Evolutionary conservation across 2,113 vertebrate species (phyloP), one percentile per base, ranked within the genome.

Genomic region (Tringa solitaria): DNA sequence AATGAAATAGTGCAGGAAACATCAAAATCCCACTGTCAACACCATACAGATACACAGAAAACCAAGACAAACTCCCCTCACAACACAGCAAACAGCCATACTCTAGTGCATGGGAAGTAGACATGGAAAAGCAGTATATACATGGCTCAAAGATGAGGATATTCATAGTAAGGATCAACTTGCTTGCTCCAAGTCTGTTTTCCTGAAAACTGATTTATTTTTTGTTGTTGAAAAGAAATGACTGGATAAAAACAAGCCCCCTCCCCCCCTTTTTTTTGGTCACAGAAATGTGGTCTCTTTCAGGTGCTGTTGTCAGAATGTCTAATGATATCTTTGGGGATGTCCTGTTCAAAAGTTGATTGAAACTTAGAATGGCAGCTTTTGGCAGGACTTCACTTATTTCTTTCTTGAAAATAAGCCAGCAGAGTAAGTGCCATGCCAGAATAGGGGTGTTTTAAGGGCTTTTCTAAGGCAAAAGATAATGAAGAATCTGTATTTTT

Each of bases 1-100:
- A 37, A 45, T 23, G 57, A 85, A 96, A 60, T 82, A 73, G 65
- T n/a, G 67, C 33, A 83, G 96, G 89, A 53, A 94, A 87, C 81
- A 87, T 57, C 78, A 87, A 68, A 85, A 95, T 96, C 84, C 84
- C 46, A 68, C 87, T 95, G 91, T 96, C 93, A 95, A 94, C 84
- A 95, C 63, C 27, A 10, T 0, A 15, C 10, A 84, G 79, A 85
- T 46, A 41, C 3, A 63, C 32, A 83, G 63, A 86, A 95, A 96
- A 78, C 75, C 92, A 97, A 93, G 85, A 80, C 57, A 97, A 96
- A 86, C 75, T 94, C 92, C 63, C 91, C 26, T 74, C 24, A 19
- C 57, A 93, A 18, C 85, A 74, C 84, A 33, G 90, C 70, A 85
- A 85, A 93, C 48, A 91, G 76, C 81, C 4, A 2, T 37, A 14